Base-by-base conservation (phyloP, 2,888 invertebrate species). In the Mesodorylaimus sp. region DNA sequence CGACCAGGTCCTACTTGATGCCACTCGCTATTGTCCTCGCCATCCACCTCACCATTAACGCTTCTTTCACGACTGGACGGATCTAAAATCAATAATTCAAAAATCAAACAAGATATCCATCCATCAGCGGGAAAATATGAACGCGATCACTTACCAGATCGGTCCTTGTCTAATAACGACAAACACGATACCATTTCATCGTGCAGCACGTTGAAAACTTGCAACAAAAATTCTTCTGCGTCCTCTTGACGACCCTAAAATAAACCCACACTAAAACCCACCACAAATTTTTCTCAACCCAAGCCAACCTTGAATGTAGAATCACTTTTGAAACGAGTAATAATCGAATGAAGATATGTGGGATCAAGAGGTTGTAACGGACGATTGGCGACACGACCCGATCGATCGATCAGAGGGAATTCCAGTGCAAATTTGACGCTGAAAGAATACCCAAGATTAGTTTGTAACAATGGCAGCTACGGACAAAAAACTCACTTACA, bases 111-210 rank as follows among this genome's bases (percentile, higher is more conserved):
- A n/a, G n/a, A n/a, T n/a, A n/a, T n/a, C n/a, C n/a, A n/a, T n/a
- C n/a, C n/a, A n/a, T n/a, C n/a, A n/a, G n/a, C n/a, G n/a, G n/a
- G n/a, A n/a, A n/a, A n/a, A n/a, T n/a, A n/a, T n/a, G n/a, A n/a
- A n/a, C n/a, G n/a, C n/a, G n/a, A n/a, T n/a, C n/a, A n/a, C n/a
- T n/a, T n/a, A n/a, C n/a, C n/a, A n/a, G n/a, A n/a, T n/a, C n/a
- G n/a, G n/a, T n/a, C n/a, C n/a, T n/a, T n/a, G n/a, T n/a, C n/a
- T n/a, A n/a, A n/a, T n/a, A n/a, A n/a, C n/a, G n/a, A n/a, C n/a
- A n/a, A 65, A 61, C 85, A 82, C 74, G 87, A 85, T 2, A 86
- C 75, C 87, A 93, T 89, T 73, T 93, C 93, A 68, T 93, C 93
- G 65, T 91, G 89, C 50, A 93, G 76, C 26, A 84, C 84, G 70